phyloP scores from a whole-genome alignment of 2,797 vertebrate species.

The Trachurus trachurus region DNA sequence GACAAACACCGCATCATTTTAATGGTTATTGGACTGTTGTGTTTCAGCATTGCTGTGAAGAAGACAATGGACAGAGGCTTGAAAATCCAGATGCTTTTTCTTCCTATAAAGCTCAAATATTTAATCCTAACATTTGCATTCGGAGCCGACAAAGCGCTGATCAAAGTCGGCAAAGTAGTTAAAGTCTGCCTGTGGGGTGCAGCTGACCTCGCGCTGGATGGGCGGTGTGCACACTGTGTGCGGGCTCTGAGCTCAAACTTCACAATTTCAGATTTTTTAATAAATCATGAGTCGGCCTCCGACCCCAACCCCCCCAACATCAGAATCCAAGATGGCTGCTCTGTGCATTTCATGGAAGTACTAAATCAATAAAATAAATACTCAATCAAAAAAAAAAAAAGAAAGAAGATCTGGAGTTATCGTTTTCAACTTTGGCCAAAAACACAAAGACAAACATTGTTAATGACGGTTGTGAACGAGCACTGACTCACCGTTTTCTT shows the following conservation, averaged over 20 bases:
- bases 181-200: neutral
- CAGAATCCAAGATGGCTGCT: no score
- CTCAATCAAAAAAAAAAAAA: no score
- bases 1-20: neutral
- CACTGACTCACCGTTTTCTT: constrained; percentile 87
- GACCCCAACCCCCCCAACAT: no score
- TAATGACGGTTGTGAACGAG: no score
- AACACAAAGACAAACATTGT: no score
- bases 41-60: neutral
- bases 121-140: neutral
- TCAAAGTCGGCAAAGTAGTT: neutral
- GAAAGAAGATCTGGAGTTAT: no score
- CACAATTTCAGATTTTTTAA: neutral
- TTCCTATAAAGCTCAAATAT: neutral
- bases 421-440: no score
- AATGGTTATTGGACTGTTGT: neutral
- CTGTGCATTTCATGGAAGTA: no score
- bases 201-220: neutral
- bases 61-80: neutral
- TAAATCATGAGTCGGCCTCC: neutral
- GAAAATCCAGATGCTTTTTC: neutral
- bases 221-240: neutral
- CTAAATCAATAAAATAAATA: no score
- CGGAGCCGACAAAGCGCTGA: neutral
- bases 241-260: no score